Base-by-base conservation (phyloP, 2,888 invertebrate genomes). In the Amphiduros pacificus region DNA sequence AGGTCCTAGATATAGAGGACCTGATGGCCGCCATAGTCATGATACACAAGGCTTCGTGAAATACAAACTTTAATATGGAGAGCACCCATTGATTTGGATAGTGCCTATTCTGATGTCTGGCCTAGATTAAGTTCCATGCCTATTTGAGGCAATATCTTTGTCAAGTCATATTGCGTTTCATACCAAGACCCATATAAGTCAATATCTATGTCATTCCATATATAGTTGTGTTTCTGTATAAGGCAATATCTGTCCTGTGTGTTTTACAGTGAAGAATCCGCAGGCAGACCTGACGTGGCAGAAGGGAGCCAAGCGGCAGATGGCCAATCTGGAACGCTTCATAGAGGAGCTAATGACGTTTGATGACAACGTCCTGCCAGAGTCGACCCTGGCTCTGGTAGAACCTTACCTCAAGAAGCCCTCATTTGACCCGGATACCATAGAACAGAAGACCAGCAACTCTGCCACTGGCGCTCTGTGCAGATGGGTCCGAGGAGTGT, bases 281-380 rank as follows among this genome's bases (percentile, higher is more conserved):
- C 74, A 78, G 48, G 79, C 82, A 55, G 82, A 82, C 67, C 67
- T 81, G 20, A 82, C 81, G 2, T 82, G 82, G 82, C 80, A 82
- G 70, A 82, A 81, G 67, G 82, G 82, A 41, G 82, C 81, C 2
- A 82, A 82, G 62, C 70, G 82, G 61, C 80, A 80, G 64, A 81
- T 82, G 81, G 82, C 82, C 1, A 82, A 82, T 70, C 64, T 82
- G 50, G 81, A 82, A 58, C 77, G 80, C 73, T 82, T 82, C 65
- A 73, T 80, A 36, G 80, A 82, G 63, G 82, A 82, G 68, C 67
- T 82, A 65, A 74, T 78, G 70, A 74, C 77, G 31, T 82, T 82
- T 71, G 82, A 82, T 68, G 80, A 82, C 61, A 71, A 73, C 55
- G 74, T 76, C 66, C 67, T 82, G 49, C 78, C 81, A 52, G 81